Base-by-base conservation (phyloP, 2,113 vertebrate genomes). In the Lycaon pictus region DNA sequence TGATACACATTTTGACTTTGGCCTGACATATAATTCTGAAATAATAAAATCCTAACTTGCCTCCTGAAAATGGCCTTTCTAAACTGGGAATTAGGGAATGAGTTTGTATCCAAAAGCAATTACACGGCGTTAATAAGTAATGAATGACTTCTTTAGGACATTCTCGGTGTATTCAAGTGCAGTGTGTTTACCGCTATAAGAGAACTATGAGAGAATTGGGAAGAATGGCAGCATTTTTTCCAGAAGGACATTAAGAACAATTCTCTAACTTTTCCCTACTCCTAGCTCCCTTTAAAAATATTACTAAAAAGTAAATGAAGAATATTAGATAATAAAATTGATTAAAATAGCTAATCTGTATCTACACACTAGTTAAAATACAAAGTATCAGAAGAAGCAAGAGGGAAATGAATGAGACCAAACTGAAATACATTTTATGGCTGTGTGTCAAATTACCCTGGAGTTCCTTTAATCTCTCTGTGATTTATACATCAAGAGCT, bases 401-500 rank as follows among this genome's bases (percentile, higher is more conserved):
- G 62, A 85, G 25, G 74, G n/a, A 93, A 92, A 95, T 88, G 67
- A 90, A 90, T 43, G 69, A 95, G 74, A 92, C 43, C 29, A 63
- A 91, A 53, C 43, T 27, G 23, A 92, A 95, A 95, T 77, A 62
- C 27, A 74, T 71, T 48, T 92, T 77, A 71, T 79, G 90, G 58
- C 60, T 65, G 23, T 81, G 13, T 65, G 62, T 96, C 95, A 92
- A 88, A 96, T 96, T 95, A 72, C 65, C 51, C 71, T 63, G n/a
- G 83, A 90, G 92, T 95, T 95, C 96, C n/a, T 90, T 96, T 96
- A 94, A 97, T 97, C 95, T 97, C 72, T 27, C 0, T 93, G 84
- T 96, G 93, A 97, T 96, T 96, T 97, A 97, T 63, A 96, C 17
- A 90, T 86, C 93, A 96, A 93, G 88, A 96, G 80, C 43, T 90